phyloP scores from a whole-genome alignment of 2,113 vertebrate genomes.

The Dicrurus megarhynchus region DNA sequence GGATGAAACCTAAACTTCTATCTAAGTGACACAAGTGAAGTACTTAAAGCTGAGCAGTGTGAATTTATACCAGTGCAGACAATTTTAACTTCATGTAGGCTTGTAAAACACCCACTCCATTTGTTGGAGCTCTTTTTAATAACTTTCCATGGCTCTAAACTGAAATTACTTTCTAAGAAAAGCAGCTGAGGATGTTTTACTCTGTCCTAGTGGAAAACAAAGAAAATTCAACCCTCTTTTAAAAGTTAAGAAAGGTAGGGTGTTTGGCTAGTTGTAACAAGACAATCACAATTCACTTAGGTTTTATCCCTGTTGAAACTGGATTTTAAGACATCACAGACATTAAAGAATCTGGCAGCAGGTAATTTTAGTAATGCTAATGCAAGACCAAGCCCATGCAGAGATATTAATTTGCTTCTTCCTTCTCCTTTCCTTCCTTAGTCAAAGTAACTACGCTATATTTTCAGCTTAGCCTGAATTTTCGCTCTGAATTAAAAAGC shows the following conservation, averaged over 20 bases:
- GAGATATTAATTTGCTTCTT: background rate
- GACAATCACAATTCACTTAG: background rate
- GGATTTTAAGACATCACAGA: background rate
- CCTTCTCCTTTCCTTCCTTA: background rate
- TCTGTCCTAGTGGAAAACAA: background rate
- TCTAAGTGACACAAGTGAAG: background rate
- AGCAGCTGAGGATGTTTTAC: background rate
- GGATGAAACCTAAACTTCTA: background rate
- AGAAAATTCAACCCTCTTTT: background rate
- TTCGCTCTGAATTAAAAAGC: background rate
- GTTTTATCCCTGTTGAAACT: background rate
- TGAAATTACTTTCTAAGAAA: slow-evolving; percentile 50
- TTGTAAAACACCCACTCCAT: background rate
- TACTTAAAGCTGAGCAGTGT: background rate
- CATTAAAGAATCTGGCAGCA: background rate
- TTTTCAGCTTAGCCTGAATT: background rate
- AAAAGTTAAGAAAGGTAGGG: background rate
- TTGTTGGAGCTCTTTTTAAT: background rate
- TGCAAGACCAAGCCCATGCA: background rate
- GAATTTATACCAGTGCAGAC: background rate
- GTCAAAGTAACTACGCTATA: background rate
- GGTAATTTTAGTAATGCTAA: background rate
- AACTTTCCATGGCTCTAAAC: background rate
- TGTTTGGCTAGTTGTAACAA: background rate
- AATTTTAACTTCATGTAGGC: background rate